Percentiles rank a stretch among this genome's conserved stretches.
These are phyloP conservation scores for Danio tinwini DNA, from an alignment of 2,797 vertebrate genomes.

Conservation along the genomic window DNA sequence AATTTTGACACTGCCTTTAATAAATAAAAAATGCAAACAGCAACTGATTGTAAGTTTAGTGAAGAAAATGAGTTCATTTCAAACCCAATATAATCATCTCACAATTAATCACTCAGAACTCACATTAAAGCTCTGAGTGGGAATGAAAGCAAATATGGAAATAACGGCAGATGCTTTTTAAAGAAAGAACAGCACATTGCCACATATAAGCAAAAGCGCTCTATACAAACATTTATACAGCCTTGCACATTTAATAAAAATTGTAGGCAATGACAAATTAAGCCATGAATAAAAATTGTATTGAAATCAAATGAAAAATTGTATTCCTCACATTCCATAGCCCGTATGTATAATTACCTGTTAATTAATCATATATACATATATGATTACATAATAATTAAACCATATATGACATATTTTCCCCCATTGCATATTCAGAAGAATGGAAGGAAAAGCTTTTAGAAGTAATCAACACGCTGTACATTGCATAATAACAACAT, in stretches of 20 bases:
- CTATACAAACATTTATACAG: background rate
- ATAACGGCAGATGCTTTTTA: conserved; percentile 11
- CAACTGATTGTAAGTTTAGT: background rate
- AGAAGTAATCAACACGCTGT: background rate
- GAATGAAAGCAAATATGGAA: background rate
- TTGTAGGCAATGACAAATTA: background rate
- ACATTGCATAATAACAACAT: conserved; percentile 1
- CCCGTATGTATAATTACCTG: background rate
- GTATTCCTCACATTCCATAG: background rate
- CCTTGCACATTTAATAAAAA: conserved; percentile 3
- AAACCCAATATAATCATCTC: background rate
- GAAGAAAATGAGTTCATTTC: background rate
- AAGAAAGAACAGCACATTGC: background rate
- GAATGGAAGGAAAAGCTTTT: background rate
- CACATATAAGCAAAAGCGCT: background rate
- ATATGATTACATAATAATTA: too few species aligned
- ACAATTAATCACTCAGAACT: conserved; percentile 5
- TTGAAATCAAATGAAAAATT: background rate
- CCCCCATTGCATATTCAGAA: background rate
- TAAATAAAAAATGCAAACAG: background rate
- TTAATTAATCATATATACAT: too few species aligned
- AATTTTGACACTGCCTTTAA: background rate
- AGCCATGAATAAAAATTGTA: background rate
- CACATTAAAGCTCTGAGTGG: conserved; percentile 1
- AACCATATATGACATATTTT: conserved; percentile 9